Conservation (phyloP, 2,888 invertebrate species). For the Callinectes sapidus region DNA sequence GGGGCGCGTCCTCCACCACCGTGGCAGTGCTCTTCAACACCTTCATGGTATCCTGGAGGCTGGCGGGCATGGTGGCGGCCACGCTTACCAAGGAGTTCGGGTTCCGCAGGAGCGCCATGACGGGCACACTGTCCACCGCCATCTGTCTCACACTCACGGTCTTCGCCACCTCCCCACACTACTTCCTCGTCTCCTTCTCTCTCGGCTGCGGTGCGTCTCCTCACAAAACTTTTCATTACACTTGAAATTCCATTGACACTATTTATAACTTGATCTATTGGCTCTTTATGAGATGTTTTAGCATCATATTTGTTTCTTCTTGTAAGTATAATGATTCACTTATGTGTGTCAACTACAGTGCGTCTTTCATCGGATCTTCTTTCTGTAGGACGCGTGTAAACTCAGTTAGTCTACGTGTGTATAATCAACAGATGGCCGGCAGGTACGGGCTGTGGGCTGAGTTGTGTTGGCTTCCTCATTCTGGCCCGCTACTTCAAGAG, state of each 20-base stretch:
- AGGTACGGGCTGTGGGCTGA: conserved; percentile 41
- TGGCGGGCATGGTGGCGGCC: not conserved
- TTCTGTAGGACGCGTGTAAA: too few relatives aligned
- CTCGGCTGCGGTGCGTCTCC: conserved; percentile 29
- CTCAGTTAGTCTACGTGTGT: too few relatives aligned
- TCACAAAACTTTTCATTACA: too few relatives aligned
- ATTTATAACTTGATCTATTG: too few relatives aligned
- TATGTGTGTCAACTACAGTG: too few relatives aligned
- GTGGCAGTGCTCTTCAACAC: conserved; percentile 42
- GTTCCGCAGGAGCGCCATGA: conserved; percentile 39
- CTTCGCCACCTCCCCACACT: conserved; percentile 46
- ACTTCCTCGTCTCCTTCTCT: conserved; percentile 46
- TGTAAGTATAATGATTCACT: too few relatives aligned
- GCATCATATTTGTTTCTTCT: too few relatives aligned
- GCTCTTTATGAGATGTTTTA: too few relatives aligned
- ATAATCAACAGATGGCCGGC: not conserved
- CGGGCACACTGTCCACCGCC: conserved; percentile 31
- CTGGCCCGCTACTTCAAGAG: conserved; percentile 56
- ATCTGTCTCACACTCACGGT: conserved; percentile 26
- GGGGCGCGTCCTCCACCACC: conserved; percentile 41
- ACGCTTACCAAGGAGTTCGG: conserved; percentile 32
- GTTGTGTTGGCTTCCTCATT: conserved; percentile 25
- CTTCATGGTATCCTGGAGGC: conserved; percentile 46
- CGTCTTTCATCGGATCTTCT: too few relatives aligned
- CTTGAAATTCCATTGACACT: too few relatives aligned